phyloP scores from a whole-genome alignment of 2,797 vertebrate species.

The Halcyon smyrnensis region DNA sequence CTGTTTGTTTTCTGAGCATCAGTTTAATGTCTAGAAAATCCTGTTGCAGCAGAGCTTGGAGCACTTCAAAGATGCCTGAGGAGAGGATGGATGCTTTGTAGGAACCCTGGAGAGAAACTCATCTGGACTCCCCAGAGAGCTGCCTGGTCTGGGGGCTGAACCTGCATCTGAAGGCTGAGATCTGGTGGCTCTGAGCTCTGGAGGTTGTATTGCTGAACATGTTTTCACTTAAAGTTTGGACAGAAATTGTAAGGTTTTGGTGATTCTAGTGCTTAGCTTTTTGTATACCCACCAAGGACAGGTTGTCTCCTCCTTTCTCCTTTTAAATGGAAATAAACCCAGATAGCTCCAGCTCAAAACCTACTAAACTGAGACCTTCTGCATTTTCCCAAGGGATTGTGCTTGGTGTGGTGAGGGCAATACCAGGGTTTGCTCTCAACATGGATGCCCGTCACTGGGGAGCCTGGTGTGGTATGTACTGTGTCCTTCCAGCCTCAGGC shows the following conservation, averaged over 20 bases:
- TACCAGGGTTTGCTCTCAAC: not conserved
- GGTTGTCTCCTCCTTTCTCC: not conserved
- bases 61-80: not conserved
- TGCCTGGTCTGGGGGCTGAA: not conserved
- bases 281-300: accelerated
- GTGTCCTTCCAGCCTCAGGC: not conserved
- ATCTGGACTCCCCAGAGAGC: accelerated
- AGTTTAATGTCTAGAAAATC: not conserved
- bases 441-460: accelerated
- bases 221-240: not conserved
- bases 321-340: not conserved
- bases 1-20: not conserved
- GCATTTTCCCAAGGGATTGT: not conserved
- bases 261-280: not conserved
- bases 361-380: not conserved
- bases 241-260: not conserved
- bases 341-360: not conserved
- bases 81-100: not conserved
- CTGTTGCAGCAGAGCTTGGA: not conserved
- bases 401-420: not conserved
- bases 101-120: not conserved
- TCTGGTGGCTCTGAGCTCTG: not conserved
- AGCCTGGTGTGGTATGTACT: accelerated
- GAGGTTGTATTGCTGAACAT: not conserved
- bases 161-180: not conserved